These are phyloP conservation scores for Ctenicera cuprea DNA, from an alignment of 2,888 invertebrate genomes.

Conservation along the genomic window DNA sequence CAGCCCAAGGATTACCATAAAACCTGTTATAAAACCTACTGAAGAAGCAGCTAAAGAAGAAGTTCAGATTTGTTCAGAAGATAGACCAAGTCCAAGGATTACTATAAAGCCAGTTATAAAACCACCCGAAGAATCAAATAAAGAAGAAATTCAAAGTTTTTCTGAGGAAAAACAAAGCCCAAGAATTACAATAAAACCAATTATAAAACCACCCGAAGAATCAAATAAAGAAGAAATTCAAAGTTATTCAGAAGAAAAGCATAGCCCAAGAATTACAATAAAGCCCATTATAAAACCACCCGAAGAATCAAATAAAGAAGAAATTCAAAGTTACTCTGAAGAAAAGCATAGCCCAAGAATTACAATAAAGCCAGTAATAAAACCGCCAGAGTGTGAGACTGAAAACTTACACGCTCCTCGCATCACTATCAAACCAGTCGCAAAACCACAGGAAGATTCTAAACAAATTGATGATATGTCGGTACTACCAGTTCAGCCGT, in stretches of 20 bases:
- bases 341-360: constrained; percentile 66
- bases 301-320: constrained; percentile 68
- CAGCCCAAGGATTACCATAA: constrained; percentile 73
- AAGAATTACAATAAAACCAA: constrained; percentile 75
- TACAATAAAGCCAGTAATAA: constrained; percentile 74
- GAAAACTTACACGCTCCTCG: constrained; percentile 67
- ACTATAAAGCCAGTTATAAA: constrained; percentile 76
- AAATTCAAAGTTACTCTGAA: constrained; percentile 11
- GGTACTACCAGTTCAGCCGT: not conserved
- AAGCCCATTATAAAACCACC: constrained; percentile 63
- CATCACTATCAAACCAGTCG: constrained; percentile 68
- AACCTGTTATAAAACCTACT: constrained; percentile 66
- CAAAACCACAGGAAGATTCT: constrained; percentile 52
- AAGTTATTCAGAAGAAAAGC: constrained; percentile 36
- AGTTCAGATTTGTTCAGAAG: constrained; percentile 11
- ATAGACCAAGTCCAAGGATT: constrained; percentile 67
- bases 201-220: constrained; percentile 65
- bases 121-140: constrained; percentile 68
- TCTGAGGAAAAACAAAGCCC: constrained; percentile 41
- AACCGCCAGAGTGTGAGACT: constrained; percentile 68
- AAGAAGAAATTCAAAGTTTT: constrained; percentile 62
- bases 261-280: constrained; percentile 68
- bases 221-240: constrained; percentile 63
- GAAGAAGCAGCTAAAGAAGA: constrained; percentile 64
- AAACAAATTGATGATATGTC: constrained; percentile 1